phyloP scores from a whole-genome alignment of 2,888 invertebrate species.

The Drosophila anomelani region DNA sequence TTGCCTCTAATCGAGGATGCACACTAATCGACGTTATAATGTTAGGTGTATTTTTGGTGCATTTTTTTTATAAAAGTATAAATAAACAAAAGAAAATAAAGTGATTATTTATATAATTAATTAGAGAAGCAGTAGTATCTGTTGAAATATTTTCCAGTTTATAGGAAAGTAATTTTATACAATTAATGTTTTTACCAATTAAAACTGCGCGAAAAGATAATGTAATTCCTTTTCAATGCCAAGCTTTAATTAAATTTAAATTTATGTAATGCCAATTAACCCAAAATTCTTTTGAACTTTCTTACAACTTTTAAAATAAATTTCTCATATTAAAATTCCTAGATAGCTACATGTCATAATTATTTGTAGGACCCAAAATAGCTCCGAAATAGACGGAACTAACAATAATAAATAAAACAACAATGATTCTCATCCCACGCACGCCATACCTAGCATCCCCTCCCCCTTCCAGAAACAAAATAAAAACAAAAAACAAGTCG shows the following conservation, averaged over 20 bases:
- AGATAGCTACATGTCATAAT: neutral
- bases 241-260: too few species aligned
- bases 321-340: neutral
- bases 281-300: too few species aligned
- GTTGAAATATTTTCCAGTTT: neutral
- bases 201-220: too few species aligned
- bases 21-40: slow-evolving; percentile 21
- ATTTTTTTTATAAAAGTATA: slow-evolving; percentile 15
- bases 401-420: slow-evolving; percentile 41
- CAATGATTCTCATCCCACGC: slow-evolving; percentile 36
- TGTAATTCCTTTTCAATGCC: too few species aligned
- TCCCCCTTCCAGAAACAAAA: slow-evolving; percentile 12
- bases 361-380: neutral
- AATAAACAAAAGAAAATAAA: slow-evolving; percentile 6
- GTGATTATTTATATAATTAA: neutral
- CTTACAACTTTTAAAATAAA: too few species aligned
- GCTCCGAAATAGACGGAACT: slow-evolving; percentile 31
- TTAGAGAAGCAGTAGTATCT: neutral
- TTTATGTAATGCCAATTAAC: too few species aligned
- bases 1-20: slow-evolving; percentile 13
- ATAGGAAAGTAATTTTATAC: too few species aligned
- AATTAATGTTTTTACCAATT: too few species aligned
- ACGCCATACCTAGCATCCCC: neutral
- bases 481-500: slow-evolving; percentile 26
- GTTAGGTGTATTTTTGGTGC: neutral